Evolutionary conservation across 2,888 invertebrate species (phyloP).

Genomic region (Cremastinae sp.): DNA sequence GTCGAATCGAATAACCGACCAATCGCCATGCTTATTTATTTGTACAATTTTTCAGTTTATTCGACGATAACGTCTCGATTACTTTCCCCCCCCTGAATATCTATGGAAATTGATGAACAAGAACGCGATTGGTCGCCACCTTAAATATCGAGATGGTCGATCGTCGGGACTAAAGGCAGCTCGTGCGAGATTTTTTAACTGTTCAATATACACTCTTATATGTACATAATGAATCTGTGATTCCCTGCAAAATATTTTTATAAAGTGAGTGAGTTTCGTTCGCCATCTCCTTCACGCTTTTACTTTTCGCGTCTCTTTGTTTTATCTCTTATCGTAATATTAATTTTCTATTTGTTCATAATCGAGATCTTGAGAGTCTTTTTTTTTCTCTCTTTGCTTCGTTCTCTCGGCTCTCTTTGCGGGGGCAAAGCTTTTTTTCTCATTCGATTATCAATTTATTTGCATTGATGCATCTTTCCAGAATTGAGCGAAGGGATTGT

Average conservation of each 20-base stretch:
- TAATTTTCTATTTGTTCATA: slow-evolving; percentile 3
- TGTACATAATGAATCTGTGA: slow-evolving; percentile 77
- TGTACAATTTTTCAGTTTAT: neutral
- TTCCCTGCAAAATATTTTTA: slow-evolving; percentile 77
- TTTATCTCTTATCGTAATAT: slow-evolving; percentile 60
- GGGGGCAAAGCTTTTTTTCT: neutral
- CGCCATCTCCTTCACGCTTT: slow-evolving; percentile 53
- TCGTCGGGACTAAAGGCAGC: slow-evolving; percentile 16
- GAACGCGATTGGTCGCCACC: neutral
- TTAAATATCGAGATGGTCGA: slow-evolving; percentile 2
- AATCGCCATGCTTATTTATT: neutral
- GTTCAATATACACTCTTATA: slow-evolving; percentile 53
- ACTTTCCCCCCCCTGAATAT: too few relatives aligned
- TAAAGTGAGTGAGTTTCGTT: slow-evolving; percentile 71
- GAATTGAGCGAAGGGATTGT: too few relatives aligned
- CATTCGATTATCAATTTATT: neutral
- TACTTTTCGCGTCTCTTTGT: slow-evolving; percentile 45
- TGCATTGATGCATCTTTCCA: neutral
- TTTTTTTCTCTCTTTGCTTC: too few relatives aligned
- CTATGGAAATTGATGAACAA: slow-evolving; percentile 3
- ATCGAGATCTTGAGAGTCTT: too few relatives aligned
- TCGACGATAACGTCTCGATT: too few relatives aligned
- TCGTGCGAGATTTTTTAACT: slow-evolving; percentile 15
- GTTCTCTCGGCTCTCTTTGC: too few relatives aligned
- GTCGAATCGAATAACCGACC: too few relatives aligned